Conservation (phyloP, 2,888 invertebrate species). For the Noctua janthina region DNA sequence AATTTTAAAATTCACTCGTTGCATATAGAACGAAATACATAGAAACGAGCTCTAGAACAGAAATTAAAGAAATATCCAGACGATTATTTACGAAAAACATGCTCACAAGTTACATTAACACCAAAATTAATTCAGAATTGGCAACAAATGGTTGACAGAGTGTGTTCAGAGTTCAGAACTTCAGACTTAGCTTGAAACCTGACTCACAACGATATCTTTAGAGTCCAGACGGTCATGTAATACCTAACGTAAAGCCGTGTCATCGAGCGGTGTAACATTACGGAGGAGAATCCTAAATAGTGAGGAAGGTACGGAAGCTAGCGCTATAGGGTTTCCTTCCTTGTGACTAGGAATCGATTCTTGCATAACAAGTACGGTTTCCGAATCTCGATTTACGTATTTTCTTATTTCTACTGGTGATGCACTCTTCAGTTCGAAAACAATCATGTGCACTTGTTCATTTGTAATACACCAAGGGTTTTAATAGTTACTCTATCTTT, state of each 20-base stretch:
- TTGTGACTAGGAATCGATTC: constrained; percentile 68
- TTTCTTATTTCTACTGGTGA: constrained; percentile 13
- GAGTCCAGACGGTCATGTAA: constrained; percentile 54
- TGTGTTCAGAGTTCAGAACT: constrained; percentile 35
- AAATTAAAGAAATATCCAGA: constrained; percentile 26
- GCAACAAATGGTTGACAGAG: constrained; percentile 59
- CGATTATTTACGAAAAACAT: constrained; percentile 28
- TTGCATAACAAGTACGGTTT: constrained; percentile 60
- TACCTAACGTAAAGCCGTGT: constrained; percentile 40
- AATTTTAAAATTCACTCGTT: constrained; percentile 48
- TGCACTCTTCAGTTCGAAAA: not conserved
- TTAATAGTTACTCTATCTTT: not conserved
- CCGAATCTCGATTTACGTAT: constrained; percentile 58
- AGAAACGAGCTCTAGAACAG: constrained; percentile 42
- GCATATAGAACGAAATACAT: constrained; percentile 61
- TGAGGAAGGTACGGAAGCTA: constrained; percentile 66
- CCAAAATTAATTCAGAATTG: constrained; percentile 43
- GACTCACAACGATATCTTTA: constrained; percentile 59
- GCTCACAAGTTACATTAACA: constrained; percentile 26
- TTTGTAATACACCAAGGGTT: not conserved
- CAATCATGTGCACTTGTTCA: not conserved
- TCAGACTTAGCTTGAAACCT: constrained; percentile 49
- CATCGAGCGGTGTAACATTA: constrained; percentile 66
- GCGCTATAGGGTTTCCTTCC: constrained; percentile 79
- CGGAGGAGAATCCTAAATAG: constrained; percentile 71